phyloP scores from a whole-genome alignment of 2,113 vertebrate species.

The Psettodes erumei region DNA sequence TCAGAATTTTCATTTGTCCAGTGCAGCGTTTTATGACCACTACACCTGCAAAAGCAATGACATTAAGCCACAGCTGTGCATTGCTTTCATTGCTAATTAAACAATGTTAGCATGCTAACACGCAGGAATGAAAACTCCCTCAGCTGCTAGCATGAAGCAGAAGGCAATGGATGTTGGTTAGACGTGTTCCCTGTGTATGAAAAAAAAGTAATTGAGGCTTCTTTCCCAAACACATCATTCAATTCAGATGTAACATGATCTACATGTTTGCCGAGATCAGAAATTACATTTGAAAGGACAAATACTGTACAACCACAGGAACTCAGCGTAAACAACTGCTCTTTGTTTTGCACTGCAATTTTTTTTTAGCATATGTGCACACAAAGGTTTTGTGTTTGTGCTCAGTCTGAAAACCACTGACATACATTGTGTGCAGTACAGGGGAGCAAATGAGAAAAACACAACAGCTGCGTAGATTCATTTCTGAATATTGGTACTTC shows the following conservation, averaged over 20 bases:
- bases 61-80: neutral
- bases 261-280: neutral
- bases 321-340: neutral
- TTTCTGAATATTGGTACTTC: neutral
- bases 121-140: no score
- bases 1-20: neutral
- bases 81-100: neutral
- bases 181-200: neutral
- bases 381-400: neutral
- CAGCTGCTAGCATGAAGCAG: no score
- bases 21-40: neutral
- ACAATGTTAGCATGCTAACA: neutral
- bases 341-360: neutral
- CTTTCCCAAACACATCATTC: neutral
- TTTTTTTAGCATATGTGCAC: neutral
- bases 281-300: neutral
- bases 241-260: neutral
- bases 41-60: neutral
- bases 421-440: neutral
- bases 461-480: neutral
- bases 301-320: neutral
- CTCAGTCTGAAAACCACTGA: neutral
- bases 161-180: neutral
- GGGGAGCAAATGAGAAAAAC: neutral
- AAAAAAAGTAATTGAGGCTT: neutral